phyloP scores from a whole-genome alignment of 2,113 vertebrate species.

The Neolamprologus fasciatus region DNA sequence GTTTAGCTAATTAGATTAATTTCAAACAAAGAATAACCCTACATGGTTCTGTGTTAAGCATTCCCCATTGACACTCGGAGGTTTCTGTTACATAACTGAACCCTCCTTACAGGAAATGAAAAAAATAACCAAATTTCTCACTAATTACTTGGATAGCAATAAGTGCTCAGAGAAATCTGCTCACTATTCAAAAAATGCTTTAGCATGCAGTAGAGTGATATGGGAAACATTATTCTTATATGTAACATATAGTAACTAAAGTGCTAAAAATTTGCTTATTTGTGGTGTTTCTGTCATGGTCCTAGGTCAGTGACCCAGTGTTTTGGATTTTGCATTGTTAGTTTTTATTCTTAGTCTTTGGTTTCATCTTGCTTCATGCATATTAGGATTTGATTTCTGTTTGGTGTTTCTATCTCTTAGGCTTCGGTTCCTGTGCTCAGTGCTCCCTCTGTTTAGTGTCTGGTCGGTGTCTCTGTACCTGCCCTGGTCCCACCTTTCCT shows the following conservation, averaged over 20 bases:
- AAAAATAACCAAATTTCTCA: not conserved
- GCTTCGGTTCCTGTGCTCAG: not conserved
- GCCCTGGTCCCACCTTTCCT: accelerated
- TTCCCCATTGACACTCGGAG: no score
- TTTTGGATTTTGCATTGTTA: not conserved
- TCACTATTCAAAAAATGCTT: not conserved
- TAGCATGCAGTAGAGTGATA: not conserved
- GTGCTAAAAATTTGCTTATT: not conserved
- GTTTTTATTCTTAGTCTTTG: not conserved
- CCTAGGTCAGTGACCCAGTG: not conserved
- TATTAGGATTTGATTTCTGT: not conserved
- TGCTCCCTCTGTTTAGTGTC: not conserved
- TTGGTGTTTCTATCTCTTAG: not conserved
- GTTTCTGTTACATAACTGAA: not conserved
- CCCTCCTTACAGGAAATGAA: not conserved
- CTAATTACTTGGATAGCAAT: not conserved
- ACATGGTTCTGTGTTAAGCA: not conserved
- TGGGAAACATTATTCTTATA: not conserved
- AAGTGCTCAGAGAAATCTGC: not conserved
- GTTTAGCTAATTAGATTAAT: not conserved
- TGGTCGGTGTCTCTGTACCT: not conserved
- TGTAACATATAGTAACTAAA: not conserved
- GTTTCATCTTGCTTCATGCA: not conserved
- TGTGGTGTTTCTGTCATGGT: not conserved
- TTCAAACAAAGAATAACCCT: not conserved